Evolutionary conservation across 2,888 invertebrate genomes (phyloP), one percentile per base, ranked within the genome.

Genomic region (Dusona sp.): DNA sequence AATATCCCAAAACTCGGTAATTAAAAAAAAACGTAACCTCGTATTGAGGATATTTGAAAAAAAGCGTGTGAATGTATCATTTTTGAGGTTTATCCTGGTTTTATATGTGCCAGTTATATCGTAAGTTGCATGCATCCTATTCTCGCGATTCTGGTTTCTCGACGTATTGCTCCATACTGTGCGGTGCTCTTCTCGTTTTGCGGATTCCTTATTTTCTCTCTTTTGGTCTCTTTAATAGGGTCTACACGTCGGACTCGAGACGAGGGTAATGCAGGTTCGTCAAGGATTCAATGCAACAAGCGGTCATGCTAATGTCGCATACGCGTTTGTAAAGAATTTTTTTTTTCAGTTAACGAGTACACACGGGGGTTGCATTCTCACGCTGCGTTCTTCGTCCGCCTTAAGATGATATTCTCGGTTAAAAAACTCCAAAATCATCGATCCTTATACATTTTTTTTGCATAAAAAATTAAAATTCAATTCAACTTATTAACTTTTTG

Each of bases 241-340:
- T 29, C 29, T 61, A 61, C 61, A 61, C 61, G 61, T 61, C 61
- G 16, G 61, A 16, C 61, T 61, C 61, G 61, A 61, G 61, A 61
- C 61, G 61, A 29, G 61, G 61, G 61, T 61, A 29, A 16, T 38
- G n/a, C 68, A 45, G 45, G 42, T 73, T 65, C 61, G 67, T 36
- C 22, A 72, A 72, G 51, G 48, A 83, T 86, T 83, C 68, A 83
- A 80, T 86, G 83, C 79, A 70, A 75, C 68, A 80, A 83, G 72
- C 57, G 75, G 77, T 86, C 83, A 80, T 86, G 79, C 86, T 77
- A 83, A 83, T 83, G 81, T 54, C 25, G 51, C 48, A 42, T 75
- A 78, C 78, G 64, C 45, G 77, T 77, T 86, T 77, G 73, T 48
- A 65, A 22, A 72, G 70, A 29, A 42, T 61, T 57, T 48, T 74